Evolutionary conservation across 2,113 vertebrate genomes (phyloP), one percentile per base, ranked within the genome.

Genomic region (Cranoglanis bouderius): DNA sequence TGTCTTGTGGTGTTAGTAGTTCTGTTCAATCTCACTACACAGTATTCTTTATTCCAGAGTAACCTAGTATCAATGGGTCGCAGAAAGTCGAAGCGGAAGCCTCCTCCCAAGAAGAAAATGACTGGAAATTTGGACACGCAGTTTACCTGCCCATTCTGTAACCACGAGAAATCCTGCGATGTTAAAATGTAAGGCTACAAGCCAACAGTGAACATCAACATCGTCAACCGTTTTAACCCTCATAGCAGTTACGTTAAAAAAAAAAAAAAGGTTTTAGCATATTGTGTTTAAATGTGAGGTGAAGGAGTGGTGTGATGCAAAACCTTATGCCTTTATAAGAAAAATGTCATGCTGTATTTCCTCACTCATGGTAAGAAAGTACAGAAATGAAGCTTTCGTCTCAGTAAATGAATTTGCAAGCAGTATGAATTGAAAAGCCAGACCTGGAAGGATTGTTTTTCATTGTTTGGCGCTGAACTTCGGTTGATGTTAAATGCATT

Each of bases 71-170:
- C 84, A 75, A 98, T 98, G 97, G 97, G 97, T 2, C 97, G 97
- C 92, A 95, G 97, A 80, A 98, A 98, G 92, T 98, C 97, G 0
- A 98, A 98, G 93, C 94, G 97, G 87, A 98, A 98, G 94, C 97
- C 97, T 0, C 97, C 97, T 4, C 96, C 97, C 0, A 98, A 98
- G 94, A 98, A 98, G 89, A 98, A 97, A 89, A 96, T 98, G 96
- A 97, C 97, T 0, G 97, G 97, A 13, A 97, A 97, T 89, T 91
- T 98, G 91, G 97, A 98, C 93, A 96, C 96, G 19, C 97, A 98
- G 94, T 98, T 98, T 89, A 98, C 97, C 1, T 98, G 97, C 85
- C 97, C 97, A 0, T 98, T 98, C 92, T 98, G 97, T 89, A 98
- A 98, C 93, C 97, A 98, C 18, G 97, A 98, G 93, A 98, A 97